A percentile compares a stretch with the other conserved stretches of the same genome.
Evolutionary conservation across 2,888 invertebrate species (phyloP).

Genomic region (Stomorhina lunata): DNA sequence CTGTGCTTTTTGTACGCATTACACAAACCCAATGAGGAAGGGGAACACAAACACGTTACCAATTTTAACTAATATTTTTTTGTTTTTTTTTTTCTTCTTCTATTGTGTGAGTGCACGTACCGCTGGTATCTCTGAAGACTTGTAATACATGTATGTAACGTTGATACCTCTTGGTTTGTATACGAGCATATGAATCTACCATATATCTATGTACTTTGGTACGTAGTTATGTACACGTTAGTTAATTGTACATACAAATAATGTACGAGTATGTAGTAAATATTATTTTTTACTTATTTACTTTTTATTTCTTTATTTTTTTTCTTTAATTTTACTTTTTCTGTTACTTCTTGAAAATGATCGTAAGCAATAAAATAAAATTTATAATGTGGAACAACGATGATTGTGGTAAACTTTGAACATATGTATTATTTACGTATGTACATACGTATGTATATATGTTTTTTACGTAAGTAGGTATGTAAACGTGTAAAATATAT

Average conservation of each 20-base stretch:
- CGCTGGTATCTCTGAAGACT: not conserved
- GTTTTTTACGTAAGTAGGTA: not conserved
- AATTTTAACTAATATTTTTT: not conserved
- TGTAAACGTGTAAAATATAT: not conserved
- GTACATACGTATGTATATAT: not conserved
- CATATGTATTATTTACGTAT: not conserved
- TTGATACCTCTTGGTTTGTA: not conserved
- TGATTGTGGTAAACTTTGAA: not conserved
- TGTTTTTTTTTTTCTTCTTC: not conserved
- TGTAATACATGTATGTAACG: not conserved
- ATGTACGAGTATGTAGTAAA: not conserved
- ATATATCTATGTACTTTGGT: too few relatives aligned
- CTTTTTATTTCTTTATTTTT: not conserved
- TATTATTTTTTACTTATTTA: not conserved
- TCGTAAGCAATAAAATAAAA: slow-evolving; percentile 44
- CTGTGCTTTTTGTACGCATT: slow-evolving; percentile 34
- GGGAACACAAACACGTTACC: slow-evolving; percentile 23
- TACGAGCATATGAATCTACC: too few relatives aligned
- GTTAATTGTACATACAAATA: not conserved
- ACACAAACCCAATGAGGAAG: not conserved
- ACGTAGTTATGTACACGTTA: not conserved
- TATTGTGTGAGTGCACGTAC: not conserved
- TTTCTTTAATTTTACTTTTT: slow-evolving; percentile 1
- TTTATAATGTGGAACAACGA: slow-evolving; percentile 52
- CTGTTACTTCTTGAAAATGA: slow-evolving; percentile 30